Evolutionary conservation across 2,888 invertebrate species (phyloP).

Genomic region (Heliconius erato): DNA sequence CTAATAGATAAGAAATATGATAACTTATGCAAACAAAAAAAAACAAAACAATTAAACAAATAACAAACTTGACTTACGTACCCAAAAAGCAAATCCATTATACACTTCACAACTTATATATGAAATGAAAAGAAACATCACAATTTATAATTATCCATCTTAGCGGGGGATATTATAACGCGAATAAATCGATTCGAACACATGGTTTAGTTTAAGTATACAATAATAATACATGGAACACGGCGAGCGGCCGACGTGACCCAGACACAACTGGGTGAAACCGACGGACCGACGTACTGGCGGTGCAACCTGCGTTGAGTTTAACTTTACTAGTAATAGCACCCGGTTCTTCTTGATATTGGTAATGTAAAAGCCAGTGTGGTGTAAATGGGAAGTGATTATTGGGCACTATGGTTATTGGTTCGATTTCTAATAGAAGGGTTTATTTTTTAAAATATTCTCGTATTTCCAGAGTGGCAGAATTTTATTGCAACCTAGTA

Average conservation of each 20-base stretch:
- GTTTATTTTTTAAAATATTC: background rate
- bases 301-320: conserved; percentile 32
- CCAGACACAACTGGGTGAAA: conserved; percentile 61
- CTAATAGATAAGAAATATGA: background rate
- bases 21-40: background rate
- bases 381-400: background rate
- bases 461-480: too few species aligned
- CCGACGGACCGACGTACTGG: conserved; percentile 29
- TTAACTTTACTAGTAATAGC: background rate
- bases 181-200: conserved; percentile 47
- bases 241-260: conserved; percentile 53
- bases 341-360: background rate
- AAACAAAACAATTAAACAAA: background rate
- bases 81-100: conserved; percentile 9
- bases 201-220: conserved; percentile 55
- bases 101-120: conserved; percentile 12
- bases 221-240: conserved; percentile 38
- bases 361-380: background rate
- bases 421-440: background rate
- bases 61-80: background rate
- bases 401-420: background rate
- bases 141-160: conserved; percentile 35
- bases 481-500: too few species aligned
- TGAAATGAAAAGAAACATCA: background rate
- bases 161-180: conserved; percentile 48